A percentile compares a stretch with the other conserved stretches of the same genome.
Evolutionary conservation across 2,888 invertebrate genomes (phyloP).

Genomic region (Disparrhopalites patrizii): DNA sequence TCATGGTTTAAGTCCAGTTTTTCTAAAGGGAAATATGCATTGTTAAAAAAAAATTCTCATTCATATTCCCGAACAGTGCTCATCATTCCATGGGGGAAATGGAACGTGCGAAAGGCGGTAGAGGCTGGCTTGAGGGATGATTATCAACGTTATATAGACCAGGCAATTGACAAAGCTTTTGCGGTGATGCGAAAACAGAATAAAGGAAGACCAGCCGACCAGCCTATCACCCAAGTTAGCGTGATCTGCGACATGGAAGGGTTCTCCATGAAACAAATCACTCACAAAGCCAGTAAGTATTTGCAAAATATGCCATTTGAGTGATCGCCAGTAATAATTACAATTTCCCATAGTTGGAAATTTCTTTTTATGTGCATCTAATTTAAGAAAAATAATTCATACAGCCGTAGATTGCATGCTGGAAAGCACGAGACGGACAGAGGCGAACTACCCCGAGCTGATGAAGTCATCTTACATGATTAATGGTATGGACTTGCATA

Average conservation of each 20-base stretch:
- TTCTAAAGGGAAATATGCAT: too few species aligned
- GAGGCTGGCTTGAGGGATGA: conserved; percentile 3
- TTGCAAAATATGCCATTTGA: too few species aligned
- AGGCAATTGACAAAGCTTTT: conserved; percentile 2
- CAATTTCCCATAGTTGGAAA: too few species aligned
- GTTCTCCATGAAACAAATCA: conserved; percentile 13
- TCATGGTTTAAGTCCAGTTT: too few species aligned
- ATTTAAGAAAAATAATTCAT: too few species aligned
- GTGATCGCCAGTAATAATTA: too few species aligned
- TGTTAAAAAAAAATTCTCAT: too few species aligned
- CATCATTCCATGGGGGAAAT: conserved; percentile 12
- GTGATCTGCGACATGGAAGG: conserved; percentile 17
- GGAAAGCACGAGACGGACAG: conserved; percentile 20
- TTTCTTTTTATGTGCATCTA: not conserved
- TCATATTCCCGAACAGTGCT: too few species aligned
- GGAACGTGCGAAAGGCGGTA: too few species aligned
- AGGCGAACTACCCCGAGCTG: conserved; percentile 31
- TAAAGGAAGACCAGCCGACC: not conserved
- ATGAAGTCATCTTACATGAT: conserved; percentile 15
- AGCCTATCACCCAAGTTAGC: conserved; percentile 17
- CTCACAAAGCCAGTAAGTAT: conserved; percentile 8
- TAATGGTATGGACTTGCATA: too few species aligned
- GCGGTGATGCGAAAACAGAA: conserved; percentile 2
- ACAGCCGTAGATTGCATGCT: conserved; percentile 24
- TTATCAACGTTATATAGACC: conserved; percentile 9